Percentiles rank a stretch among this genome's conserved stretches.
These are phyloP conservation scores for Eristalinus aeneus DNA, from an alignment of 2,888 invertebrate species.

Conservation along the genomic window DNA sequence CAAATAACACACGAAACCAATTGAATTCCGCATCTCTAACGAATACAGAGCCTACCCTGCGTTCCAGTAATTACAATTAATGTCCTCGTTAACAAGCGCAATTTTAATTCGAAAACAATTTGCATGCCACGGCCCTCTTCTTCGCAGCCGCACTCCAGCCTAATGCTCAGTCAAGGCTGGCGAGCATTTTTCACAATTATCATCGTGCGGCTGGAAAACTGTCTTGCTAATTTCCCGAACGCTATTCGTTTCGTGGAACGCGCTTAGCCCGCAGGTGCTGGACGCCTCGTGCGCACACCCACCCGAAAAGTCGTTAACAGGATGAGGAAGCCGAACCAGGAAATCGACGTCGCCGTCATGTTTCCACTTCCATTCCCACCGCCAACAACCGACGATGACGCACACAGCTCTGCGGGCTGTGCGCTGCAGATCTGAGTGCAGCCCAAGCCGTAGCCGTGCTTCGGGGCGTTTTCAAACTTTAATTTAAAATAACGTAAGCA, in stretches of 20 bases:
- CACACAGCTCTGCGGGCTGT: background rate
- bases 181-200: constrained; percentile 68
- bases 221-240: constrained; percentile 55
- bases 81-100: constrained; percentile 68
- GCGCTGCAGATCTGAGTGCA: background rate
- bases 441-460: constrained; percentile 29
- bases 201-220: constrained; percentile 59
- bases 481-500: constrained; percentile 64
- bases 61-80: constrained; percentile 65
- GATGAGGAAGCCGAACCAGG: constrained; percentile 64
- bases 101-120: constrained; percentile 69
- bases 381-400: background rate
- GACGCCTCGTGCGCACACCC: constrained; percentile 20
- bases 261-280: background rate
- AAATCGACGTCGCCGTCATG: constrained; percentile 48
- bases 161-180: constrained; percentile 62
- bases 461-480: constrained; percentile 61
- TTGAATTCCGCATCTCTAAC: constrained; percentile 8
- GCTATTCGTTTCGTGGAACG: constrained; percentile 7
- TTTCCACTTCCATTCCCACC: constrained; percentile 16
- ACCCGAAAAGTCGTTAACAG: constrained; percentile 49
- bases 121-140: constrained; percentile 42
- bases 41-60: constrained; percentile 42
- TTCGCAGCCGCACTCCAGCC: background rate
- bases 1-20: background rate